Conservation (phyloP, 1,140 invertebrate genomes). For the Odontomachus brunneus region DNA sequence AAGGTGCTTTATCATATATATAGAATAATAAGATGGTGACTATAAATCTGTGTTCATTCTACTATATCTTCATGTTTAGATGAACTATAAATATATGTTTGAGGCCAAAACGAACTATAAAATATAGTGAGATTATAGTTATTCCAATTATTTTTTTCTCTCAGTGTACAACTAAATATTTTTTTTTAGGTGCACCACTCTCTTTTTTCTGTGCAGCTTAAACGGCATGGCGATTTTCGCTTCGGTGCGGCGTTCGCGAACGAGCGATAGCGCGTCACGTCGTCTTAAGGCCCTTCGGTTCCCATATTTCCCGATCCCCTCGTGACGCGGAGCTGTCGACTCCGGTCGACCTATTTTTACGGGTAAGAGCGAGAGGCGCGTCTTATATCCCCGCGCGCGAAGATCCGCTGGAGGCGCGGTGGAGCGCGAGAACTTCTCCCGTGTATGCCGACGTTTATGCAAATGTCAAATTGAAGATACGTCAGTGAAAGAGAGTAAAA, state of each 20-base stretch:
- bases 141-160: no score
- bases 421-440: neutral
- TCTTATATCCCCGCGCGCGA: neutral
- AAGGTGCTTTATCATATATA: no score
- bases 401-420: neutral
- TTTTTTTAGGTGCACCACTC: no score
- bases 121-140: no score
- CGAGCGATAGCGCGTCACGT: neutral
- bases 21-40: no score
- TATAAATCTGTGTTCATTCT: no score
- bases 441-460: slow-evolving; percentile 23
- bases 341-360: slow-evolving; percentile 42
- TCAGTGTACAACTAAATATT: no score
- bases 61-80: no score
- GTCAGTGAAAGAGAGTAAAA: neutral
- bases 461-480: slow-evolving; percentile 47
- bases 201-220: no score
- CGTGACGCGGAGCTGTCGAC: slow-evolving; percentile 12
- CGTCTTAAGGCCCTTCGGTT: slow-evolving; percentile 3
- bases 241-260: neutral
- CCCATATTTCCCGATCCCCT: slow-evolving; percentile 4
- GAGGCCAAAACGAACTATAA: no score
- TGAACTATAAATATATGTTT: no score
- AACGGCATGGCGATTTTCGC: slow-evolving; percentile 3
- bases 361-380: neutral